Evolutionary conservation across 2,888 invertebrate genomes (phyloP), one percentile per base, ranked within the genome.

Genomic region (Platycheirus albimanus): DNA sequence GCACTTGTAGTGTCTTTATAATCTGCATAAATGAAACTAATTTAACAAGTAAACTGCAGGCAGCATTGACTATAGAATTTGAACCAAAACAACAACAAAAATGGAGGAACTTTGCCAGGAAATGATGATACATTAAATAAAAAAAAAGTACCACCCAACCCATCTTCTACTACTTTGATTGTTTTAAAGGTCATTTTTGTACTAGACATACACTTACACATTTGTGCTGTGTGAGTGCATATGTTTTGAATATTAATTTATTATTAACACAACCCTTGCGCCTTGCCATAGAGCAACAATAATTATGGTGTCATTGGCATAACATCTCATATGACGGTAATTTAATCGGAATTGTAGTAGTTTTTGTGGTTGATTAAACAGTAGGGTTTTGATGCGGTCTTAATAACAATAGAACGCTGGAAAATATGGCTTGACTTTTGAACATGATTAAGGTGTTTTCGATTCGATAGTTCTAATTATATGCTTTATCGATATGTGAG

Each of bases 221-320:
- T n/a, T n/a, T n/a, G n/a, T n/a, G n/a, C n/a, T n/a, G n/a, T n/a
- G n/a, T n/a, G n/a, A n/a, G n/a, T n/a, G n/a, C n/a, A n/a, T n/a
- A n/a, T n/a, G n/a, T n/a, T n/a, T 28, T 54, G 54, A 51, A 61
- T 51, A 15, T 0, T 61, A 71, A 71, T 71, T 61, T 30, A 61
- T 15, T 54, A 41, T n/a, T 19, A 54, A 41, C 11, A 54, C 45
- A 63, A 8, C 47, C 36, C n/a, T n/a, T n/a, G n/a, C n/a, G n/a
- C n/a, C n/a, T n/a, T n/a, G n/a, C n/a, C n/a, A n/a, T n/a, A n/a
- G n/a, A 38, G 24, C 13, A 36, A 30, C 70, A 15, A n/a, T 13
- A 43, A 17, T 36, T 13, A n/a, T 45, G 47, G n/a, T 71, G 52
- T 75, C 70, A 80, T 80, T 64, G 69, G 43, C 45, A 43, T 13